These are phyloP conservation scores for Boloria euphrosyne DNA, from an alignment of 2,888 invertebrate genomes.

Conservation along the genomic window DNA sequence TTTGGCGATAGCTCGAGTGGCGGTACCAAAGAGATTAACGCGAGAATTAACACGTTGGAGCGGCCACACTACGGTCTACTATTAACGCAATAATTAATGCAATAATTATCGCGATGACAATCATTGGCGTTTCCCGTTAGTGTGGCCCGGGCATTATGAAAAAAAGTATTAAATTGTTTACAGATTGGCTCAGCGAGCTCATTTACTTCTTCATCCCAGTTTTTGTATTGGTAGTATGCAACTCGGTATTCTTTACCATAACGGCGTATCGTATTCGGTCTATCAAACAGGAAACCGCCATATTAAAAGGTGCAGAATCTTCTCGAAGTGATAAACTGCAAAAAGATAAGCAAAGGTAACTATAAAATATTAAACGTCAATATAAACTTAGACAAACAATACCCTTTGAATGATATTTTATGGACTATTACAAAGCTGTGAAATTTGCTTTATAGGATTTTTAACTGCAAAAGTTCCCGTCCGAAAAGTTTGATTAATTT, in stretches of 20 bases:
- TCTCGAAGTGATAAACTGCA: constrained; percentile 82
- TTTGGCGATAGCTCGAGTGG: too few relatives aligned
- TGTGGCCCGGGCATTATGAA: too few relatives aligned
- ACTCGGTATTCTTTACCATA: constrained; percentile 85
- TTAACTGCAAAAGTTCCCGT: background rate
- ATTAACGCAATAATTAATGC: too few relatives aligned
- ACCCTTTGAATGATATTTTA: too few relatives aligned
- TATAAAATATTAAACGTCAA: constrained; percentile 2
- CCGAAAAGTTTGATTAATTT: constrained; percentile 7
- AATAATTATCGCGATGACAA: too few relatives aligned
- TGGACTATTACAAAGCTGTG: too few relatives aligned
- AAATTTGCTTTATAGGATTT: background rate
- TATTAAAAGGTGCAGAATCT: constrained; percentile 85
- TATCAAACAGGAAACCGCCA: constrained; percentile 86
- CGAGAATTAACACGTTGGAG: too few relatives aligned
- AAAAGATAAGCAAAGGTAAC: constrained; percentile 83
- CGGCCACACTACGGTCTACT: too few relatives aligned
- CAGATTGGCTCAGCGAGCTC: constrained; percentile 81
- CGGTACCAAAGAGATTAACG: too few relatives aligned
- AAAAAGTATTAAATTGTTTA: constrained; percentile 2
- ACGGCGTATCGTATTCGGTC: constrained; percentile 86
- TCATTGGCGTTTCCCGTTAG: too few relatives aligned
- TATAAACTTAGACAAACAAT: too few relatives aligned
- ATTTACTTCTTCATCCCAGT: constrained; percentile 88
- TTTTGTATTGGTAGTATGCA: constrained; percentile 83